Evolutionary conservation across 2,797 vertebrate species (phyloP).

Genomic region (Acestrorhynchus altus): DNA sequence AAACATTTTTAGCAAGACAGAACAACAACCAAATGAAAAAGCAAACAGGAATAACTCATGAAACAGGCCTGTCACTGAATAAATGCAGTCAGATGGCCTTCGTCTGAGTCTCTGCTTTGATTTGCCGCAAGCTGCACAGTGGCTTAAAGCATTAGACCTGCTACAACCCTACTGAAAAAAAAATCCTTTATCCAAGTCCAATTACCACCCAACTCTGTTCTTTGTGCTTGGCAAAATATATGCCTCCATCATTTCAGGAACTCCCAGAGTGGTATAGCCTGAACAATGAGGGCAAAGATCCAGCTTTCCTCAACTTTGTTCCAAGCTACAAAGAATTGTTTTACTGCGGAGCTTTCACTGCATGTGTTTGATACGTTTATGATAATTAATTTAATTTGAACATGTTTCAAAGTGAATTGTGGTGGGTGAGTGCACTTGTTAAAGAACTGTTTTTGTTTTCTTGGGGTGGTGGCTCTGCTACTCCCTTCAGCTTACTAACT

Average conservation of each 20-base stretch:
- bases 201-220: neutral
- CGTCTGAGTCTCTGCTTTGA: neutral
- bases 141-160: neutral
- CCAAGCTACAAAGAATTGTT: neutral
- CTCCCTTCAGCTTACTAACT: neutral
- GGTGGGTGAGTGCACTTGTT: neutral
- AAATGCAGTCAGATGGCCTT: too few relatives aligned
- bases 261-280: neutral
- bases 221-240: neutral
- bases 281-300: conserved; percentile 2
- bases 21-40: too few relatives aligned
- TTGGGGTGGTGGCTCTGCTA: neutral
- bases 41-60: too few relatives aligned
- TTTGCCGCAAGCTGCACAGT: neutral
- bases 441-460: neutral
- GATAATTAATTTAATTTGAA: neutral
- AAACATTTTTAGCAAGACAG: too few relatives aligned
- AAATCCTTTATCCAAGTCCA: neutral
- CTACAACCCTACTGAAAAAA: neutral
- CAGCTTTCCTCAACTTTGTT: conserved; percentile 5
- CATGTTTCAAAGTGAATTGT: neutral
- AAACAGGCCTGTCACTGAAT: too few relatives aligned
- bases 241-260: neutral
- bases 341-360: conserved; percentile 1
- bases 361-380: neutral